Base-by-base conservation (phyloP, 2,888 invertebrate species). In the Kryphioiulus occultus region DNA sequence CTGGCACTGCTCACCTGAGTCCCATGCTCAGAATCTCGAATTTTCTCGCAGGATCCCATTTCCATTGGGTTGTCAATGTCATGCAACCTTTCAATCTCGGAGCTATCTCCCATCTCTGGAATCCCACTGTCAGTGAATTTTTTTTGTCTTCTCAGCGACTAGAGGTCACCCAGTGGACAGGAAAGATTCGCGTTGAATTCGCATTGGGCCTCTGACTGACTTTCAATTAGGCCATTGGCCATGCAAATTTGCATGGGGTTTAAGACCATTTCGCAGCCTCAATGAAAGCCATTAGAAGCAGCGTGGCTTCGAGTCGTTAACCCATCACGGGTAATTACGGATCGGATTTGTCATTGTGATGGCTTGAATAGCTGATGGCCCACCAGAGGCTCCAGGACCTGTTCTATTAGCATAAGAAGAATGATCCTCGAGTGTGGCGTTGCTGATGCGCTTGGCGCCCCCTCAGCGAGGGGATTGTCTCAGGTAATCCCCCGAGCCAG, bases 201-300 rank as follows among this genome's bases (percentile, higher is more conserved):
- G n/a, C 53, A 53, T n/a, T 53, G 53, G 53, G 53, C 53, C 53
- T 53, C 53, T 53, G 53, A 53, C 53, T 53, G 53, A n/a, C 53
- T n/a, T n/a, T 53, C 19, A 53, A n/a, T 17, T 47, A n/a, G 53
- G 53, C 53, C 53, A 53, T 53, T 53, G 53, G n/a, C 53, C 53
- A 53, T 53, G 53, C 53, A 53, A 53, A 53, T 53, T 53, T 15
- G 53, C 17, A 4, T n/a, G 53, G 53, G 53, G 19, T 53, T n/a
- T n/a, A 53, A 53, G 53, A 53, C 53, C 53, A 53, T 19, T 53
- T 19, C 53, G 5, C n/a, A 53, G n/a, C 53, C 47, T 47, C 47
- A 17, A 17, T 47, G 47, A 47, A 47, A 47, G n/a, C 9, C 53
- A 53, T 53, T 53, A 53, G n/a, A 53, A n/a, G 53, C 53, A 53